phyloP scores from a whole-genome alignment of 2,888 invertebrate species.

The Eustalomyia histrio region DNA sequence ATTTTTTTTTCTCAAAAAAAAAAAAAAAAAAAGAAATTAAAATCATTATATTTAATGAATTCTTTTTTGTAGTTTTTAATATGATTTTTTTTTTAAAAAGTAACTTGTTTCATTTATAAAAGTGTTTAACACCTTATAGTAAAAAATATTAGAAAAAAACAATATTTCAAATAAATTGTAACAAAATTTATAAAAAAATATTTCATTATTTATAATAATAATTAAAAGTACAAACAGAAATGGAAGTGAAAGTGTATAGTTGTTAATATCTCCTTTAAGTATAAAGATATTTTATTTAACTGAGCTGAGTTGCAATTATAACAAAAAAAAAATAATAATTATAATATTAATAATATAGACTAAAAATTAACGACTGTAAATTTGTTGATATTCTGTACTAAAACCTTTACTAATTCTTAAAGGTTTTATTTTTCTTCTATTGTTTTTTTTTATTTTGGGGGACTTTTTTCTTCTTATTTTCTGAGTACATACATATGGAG shows the following conservation, averaged over 20 bases:
- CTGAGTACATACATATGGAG: conserved; percentile 64
- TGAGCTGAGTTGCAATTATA: conserved; percentile 59
- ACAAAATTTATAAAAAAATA: conserved; percentile 55
- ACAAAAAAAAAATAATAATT: conserved; percentile 42
- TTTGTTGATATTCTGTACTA: conserved; percentile 18
- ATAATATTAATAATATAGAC: conserved; percentile 31
- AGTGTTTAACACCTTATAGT: conserved; percentile 38
- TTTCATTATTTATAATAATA: conserved; percentile 39
- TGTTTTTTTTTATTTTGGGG: background rate
- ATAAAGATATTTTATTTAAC: conserved; percentile 43
- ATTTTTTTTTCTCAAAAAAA: conserved; percentile 39
- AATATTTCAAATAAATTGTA: conserved; percentile 55
- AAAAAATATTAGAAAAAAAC: conserved; percentile 30
- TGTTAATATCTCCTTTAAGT: conserved; percentile 30
- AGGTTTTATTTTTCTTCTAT: conserved; percentile 44
- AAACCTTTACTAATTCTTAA: conserved; percentile 17
- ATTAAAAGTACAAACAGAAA: conserved; percentile 54
- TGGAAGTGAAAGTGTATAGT: conserved; percentile 55
- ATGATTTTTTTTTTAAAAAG: conserved; percentile 7
- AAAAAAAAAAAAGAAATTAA: too few species aligned
- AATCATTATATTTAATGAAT: conserved; percentile 24
- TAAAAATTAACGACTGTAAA: conserved; percentile 56
- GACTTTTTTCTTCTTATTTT: conserved; percentile 63
- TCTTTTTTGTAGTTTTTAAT: conserved; percentile 4
- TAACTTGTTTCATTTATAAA: conserved; percentile 13